phyloP scores from a whole-genome alignment of 92 coral and sea anemone species.

The Scolanthus callimorphus region DNA sequence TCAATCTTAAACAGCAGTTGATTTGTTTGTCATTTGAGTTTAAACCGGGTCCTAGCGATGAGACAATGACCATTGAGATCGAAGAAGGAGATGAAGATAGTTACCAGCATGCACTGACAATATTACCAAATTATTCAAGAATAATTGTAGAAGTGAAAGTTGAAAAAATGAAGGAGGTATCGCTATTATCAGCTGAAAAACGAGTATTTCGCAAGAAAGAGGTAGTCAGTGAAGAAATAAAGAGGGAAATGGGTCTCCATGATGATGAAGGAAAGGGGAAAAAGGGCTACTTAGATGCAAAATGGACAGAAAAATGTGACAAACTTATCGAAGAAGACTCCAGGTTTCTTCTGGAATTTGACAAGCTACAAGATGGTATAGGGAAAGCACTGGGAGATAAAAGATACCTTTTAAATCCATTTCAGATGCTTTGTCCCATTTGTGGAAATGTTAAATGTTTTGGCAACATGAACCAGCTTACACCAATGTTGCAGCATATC shows the following conservation, averaged over 20 bases:
- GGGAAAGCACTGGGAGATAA: too few relatives aligned
- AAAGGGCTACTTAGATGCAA: slow-evolving; percentile 23
- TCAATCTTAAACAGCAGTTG: slow-evolving; percentile 20
- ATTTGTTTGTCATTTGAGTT: slow-evolving; percentile 27
- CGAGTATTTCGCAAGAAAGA: slow-evolving; percentile 15
- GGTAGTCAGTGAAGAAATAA: slow-evolving; percentile 29
- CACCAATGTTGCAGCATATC: too few relatives aligned
- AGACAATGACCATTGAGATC: slow-evolving; percentile 5
- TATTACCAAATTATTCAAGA: slow-evolving; percentile 20
- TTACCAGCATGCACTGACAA: slow-evolving; percentile 7
- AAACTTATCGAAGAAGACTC: slow-evolving; percentile 12
- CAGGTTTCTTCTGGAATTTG: too few relatives aligned
- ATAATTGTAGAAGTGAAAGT: slow-evolving; percentile 15
- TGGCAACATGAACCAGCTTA: too few relatives aligned
- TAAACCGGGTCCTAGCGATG: slow-evolving; percentile 16
- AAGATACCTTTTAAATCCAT: too few relatives aligned
- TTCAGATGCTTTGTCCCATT: too few relatives aligned
- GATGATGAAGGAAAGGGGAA: slow-evolving; percentile 23
- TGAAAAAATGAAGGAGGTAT: slow-evolving; percentile 3
- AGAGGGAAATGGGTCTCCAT: slow-evolving; percentile 43
- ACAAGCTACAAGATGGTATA: too few relatives aligned
- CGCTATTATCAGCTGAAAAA: slow-evolving; percentile 5
- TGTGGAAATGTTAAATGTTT: too few relatives aligned
- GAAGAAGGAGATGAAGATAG: slow-evolving; percentile 13
- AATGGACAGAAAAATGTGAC: slow-evolving; percentile 36